Evolutionary conservation across 2,113 vertebrate genomes (phyloP).

Genomic region (Canis aureus): DNA sequence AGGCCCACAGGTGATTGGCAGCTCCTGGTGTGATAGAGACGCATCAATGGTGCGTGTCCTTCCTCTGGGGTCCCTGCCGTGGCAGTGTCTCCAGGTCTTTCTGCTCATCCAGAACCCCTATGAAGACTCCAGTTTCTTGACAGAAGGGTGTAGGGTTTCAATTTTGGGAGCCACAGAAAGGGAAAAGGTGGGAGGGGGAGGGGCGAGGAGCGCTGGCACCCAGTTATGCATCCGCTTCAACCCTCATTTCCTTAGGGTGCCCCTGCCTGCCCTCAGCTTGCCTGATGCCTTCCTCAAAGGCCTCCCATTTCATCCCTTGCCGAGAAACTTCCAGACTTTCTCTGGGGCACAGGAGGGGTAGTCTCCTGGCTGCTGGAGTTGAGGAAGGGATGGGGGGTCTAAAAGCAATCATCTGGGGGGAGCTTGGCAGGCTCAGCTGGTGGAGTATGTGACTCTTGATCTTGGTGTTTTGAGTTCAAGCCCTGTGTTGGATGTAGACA

Average conservation of each 20-base stretch:
- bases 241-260: neutral
- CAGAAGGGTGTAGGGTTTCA: neutral
- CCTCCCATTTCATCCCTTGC: neutral
- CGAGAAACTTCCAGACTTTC: neutral
- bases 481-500: neutral
- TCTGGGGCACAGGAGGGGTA: neutral
- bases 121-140: neutral
- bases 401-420: neutral
- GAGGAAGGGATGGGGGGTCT: neutral
- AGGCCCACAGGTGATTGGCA: neutral
- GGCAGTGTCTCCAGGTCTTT: neutral
- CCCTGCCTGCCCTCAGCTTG: neutral
- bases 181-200: neutral
- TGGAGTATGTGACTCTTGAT: neutral
- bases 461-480: neutral
- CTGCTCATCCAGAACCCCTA: neutral
- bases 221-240: too few species aligned
- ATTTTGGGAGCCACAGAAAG: neutral
- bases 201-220: too few species aligned
- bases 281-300: neutral
- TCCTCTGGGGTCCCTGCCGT: neutral
- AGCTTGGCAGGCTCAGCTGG: neutral
- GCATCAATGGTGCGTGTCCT: accelerated
- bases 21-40: neutral
- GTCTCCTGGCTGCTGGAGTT: neutral